These are phyloP conservation scores for Platyscapa corneri DNA, from an alignment of 1,140 invertebrate species.

Conservation along the genomic window DNA sequence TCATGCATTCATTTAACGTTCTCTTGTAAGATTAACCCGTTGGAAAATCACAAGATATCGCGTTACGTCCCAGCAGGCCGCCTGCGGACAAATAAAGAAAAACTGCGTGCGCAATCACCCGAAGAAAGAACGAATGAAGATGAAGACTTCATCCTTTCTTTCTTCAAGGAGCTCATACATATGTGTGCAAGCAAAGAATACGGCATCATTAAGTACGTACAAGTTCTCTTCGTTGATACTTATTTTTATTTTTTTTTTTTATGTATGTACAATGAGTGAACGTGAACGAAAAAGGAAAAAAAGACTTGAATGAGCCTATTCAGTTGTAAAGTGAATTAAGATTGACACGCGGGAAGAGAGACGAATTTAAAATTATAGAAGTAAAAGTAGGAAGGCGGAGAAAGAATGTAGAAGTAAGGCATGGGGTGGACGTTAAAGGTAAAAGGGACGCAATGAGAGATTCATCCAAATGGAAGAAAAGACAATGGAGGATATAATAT, in stretches of 20 bases:
- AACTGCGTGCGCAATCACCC: not conserved
- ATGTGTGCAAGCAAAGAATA: conserved; percentile 51
- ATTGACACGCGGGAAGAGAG: conserved; percentile 40
- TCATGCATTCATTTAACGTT: conserved; percentile 7
- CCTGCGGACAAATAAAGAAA: not conserved
- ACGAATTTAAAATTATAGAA: conserved; percentile 40
- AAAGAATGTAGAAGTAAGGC: not conserved
- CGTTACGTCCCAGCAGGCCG: conserved; percentile 9
- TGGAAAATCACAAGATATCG: conserved; percentile 36
- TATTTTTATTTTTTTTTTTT: not conserved
- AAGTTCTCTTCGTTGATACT: conserved; percentile 28
- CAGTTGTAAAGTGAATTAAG: conserved; percentile 52
- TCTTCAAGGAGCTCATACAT: conserved; percentile 49
- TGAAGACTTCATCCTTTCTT: conserved; percentile 26
- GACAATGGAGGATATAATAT: conserved; percentile 6
- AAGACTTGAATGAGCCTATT: conserved; percentile 60
- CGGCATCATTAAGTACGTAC: conserved; percentile 50
- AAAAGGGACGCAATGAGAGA: conserved; percentile 37
- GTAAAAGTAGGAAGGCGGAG: conserved; percentile 39
- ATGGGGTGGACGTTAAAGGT: conserved; percentile 15
- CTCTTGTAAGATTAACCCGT: conserved; percentile 21
- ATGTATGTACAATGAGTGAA: conserved; percentile 12
- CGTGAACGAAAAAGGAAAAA: conserved; percentile 34
- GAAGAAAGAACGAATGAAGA: conserved; percentile 24
- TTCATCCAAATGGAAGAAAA: conserved; percentile 25